These are phyloP conservation scores for Delichon dasypus DNA, from an alignment of 2,797 vertebrate species.

Conservation along the genomic window DNA sequence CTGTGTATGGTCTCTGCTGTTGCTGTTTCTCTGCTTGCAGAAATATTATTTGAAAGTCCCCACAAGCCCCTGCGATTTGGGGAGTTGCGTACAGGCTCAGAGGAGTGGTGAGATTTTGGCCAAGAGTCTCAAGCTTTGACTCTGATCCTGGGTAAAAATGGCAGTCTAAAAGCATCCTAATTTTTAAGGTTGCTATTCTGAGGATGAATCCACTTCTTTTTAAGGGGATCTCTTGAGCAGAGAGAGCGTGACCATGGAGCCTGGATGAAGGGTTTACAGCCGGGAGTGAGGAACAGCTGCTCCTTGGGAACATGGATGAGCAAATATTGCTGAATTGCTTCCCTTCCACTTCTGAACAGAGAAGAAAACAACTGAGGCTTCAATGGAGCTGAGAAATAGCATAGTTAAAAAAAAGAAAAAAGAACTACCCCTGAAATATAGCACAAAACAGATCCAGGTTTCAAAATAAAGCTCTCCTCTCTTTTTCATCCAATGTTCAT, in stretches of 20 bases:
- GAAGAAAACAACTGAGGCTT: neutral
- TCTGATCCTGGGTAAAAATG: neutral
- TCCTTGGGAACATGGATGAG: neutral
- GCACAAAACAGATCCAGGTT: neutral
- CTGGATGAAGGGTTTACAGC: neutral
- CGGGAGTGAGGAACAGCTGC: neutral
- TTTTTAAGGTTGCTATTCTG: neutral
- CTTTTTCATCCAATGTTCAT: neutral
- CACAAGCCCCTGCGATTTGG: neutral
- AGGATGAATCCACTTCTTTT: neutral
- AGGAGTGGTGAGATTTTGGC: neutral
- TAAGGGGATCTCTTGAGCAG: neutral
- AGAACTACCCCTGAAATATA: neutral
- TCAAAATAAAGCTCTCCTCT: neutral
- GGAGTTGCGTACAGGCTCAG: neutral
- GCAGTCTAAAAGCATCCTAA: neutral
- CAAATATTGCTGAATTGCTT: neutral
- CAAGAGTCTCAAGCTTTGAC: neutral
- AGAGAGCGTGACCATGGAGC: neutral
- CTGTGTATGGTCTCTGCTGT: fast-evolving
- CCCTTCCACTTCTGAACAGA: neutral
- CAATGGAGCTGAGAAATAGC: neutral
- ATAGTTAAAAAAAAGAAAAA: neutral
- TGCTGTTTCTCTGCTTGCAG: neutral
- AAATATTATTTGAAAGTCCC: neutral